Evolutionary conservation across 2,797 vertebrate genomes (phyloP).

Genomic region (Ambastaia sidthimunki): DNA sequence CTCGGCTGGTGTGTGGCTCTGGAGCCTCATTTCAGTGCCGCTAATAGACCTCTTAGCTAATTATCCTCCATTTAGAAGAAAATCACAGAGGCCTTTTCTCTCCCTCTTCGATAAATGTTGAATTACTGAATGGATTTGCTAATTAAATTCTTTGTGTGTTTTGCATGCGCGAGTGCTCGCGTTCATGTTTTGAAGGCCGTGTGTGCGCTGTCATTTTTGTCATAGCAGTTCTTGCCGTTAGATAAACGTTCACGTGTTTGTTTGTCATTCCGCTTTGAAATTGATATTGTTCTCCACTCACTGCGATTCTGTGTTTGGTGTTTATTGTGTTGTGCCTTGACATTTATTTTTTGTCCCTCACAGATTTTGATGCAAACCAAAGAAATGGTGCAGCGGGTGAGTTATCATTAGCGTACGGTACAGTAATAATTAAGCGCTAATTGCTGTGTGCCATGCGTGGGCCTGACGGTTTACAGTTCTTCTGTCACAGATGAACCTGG

Average conservation of each 20-base stretch:
- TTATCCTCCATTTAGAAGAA: conserved; percentile 95
- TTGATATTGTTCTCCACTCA: conserved; percentile 19
- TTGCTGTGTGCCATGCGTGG: conserved; percentile 17
- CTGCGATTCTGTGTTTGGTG: conserved; percentile 12
- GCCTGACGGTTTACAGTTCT: not conserved
- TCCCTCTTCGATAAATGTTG: conserved; percentile 86
- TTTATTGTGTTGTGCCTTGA: conserved; percentile 47
- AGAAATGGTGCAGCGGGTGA: conserved; percentile 98
- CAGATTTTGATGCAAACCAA: conserved; percentile 99
- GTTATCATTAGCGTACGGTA: conserved; percentile 46
- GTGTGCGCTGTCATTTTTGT: conserved; percentile 62
- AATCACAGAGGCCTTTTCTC: conserved; percentile 94
- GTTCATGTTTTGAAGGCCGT: conserved; percentile 26
- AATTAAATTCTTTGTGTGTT: conserved; percentile 88
- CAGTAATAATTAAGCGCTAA: conserved; percentile 11
- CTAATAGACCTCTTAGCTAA: conserved; percentile 99
- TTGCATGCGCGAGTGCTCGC: conserved; percentile 50
- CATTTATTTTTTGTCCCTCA: conserved; percentile 53
- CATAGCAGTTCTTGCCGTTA: conserved; percentile 36
- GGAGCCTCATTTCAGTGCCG: conserved; percentile 93
- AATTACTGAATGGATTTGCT: conserved; percentile 93
- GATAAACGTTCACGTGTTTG: conserved; percentile 31
- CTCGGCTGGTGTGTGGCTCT: conserved; percentile 86
- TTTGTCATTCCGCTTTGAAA: conserved; percentile 36
- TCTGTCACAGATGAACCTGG: conserved; percentile 91